Evolutionary conservation across 2,113 vertebrate genomes (phyloP), one percentile per base, ranked within the genome.

Genomic region (Nicator chloris): DNA sequence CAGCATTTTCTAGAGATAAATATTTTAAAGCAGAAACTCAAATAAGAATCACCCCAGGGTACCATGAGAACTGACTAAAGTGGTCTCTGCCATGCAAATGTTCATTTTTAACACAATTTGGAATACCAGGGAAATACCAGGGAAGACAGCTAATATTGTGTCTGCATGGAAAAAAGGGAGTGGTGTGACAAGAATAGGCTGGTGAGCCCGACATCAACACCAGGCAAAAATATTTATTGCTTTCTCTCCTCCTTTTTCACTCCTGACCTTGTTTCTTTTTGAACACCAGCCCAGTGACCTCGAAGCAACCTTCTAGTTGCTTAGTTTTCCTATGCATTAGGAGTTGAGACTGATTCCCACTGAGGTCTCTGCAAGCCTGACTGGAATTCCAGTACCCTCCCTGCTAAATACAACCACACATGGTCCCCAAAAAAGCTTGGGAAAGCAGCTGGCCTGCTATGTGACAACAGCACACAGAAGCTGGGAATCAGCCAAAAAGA

Each of bases 51-150:
- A 70, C 39, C 9, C 27, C 24, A 61, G n/a, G 9, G 42, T 93
- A 35, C 63, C 44, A 75, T 0, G 2, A 83, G 26, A 82, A 18
- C 19, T 64, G 22, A 65, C 47, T 87, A 22, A 69, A 82, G 24
- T n/a, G 10, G 8, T 66, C 71, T 86, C 47, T 92, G 68, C 33
- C 24, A 35, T 56, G 56, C 64, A 88, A 92, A 75, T 64, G 19
- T 50, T 88, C 3, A 83, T 90, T 92, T 90, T 89, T 51, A 86
- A 82, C 75, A 80, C 26, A 31, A 70, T 85, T 78, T 81, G 22
- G 76, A 90, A 92, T 88, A 95, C 82, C 72, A 79, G 73, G 23
- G 42, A 92, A 94, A 97, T 96, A 92, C 71, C 86, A 92, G 66
- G 47, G 47, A 95, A 81, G 82, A 82, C 15, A 86, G 40, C 8